These are phyloP conservation scores for Agrotis segetum DNA, from an alignment of 2,888 invertebrate genomes.

Conservation along the genomic window DNA sequence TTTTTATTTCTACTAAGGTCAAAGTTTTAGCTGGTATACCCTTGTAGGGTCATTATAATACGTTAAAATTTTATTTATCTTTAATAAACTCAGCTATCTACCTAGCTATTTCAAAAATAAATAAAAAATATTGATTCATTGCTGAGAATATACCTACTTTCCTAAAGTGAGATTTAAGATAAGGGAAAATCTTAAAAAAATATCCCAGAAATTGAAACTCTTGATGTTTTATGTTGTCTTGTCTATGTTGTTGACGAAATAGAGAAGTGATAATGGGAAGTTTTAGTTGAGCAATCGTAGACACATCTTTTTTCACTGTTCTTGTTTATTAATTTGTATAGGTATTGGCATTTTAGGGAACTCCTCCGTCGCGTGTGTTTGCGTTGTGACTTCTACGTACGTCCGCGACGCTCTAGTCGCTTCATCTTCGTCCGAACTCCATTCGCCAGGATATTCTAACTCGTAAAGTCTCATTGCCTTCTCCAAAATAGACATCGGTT, in stretches of 20 bases:
- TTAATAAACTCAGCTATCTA: too few species aligned
- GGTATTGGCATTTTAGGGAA: conserved; percentile 28
- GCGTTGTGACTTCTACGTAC: conserved; percentile 26
- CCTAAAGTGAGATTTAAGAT: too few species aligned
- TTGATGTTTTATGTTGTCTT: too few species aligned
- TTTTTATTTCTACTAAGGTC: too few species aligned
- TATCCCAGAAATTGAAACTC: too few species aligned
- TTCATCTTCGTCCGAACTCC: conserved; percentile 43
- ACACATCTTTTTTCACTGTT: not conserved
- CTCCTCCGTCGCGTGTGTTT: conserved; percentile 24
- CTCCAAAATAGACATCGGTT: conserved; percentile 34
- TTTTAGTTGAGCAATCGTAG: not conserved
- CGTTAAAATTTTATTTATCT: too few species aligned
- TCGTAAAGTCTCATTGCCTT: conserved; percentile 39
- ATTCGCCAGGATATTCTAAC: conserved; percentile 36
- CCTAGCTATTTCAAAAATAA: too few species aligned
- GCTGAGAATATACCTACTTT: too few species aligned
- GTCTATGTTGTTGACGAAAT: not conserved
- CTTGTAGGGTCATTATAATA: not conserved
- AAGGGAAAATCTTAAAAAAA: too few species aligned
- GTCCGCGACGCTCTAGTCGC: conserved; percentile 10
- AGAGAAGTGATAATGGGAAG: too few species aligned
- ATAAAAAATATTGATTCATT: too few species aligned
- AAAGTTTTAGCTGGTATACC: not conserved
- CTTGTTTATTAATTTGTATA: not conserved